These are phyloP conservation scores for Thalassarche chlororhynchos DNA, from an alignment of 2,113 vertebrate genomes.

Conservation along the genomic window DNA sequence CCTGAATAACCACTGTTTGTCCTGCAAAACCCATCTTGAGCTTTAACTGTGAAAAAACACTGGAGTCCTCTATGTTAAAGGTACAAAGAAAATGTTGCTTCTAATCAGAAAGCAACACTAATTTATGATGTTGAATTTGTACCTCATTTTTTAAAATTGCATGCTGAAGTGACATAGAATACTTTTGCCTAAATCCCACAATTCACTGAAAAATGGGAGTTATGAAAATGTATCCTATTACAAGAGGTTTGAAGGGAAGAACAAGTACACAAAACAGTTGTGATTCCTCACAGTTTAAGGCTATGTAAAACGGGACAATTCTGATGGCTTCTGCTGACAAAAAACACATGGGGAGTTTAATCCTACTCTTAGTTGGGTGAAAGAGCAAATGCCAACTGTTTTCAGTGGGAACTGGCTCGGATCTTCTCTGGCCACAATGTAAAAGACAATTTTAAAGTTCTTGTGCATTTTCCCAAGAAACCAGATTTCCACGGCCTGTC, in stretches of 20 bases:
- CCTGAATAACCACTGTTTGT: neutral
- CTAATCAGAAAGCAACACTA: neutral
- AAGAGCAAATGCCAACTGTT: neutral
- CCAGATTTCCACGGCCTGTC: neutral
- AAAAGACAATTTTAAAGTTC: neutral
- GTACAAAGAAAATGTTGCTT: neutral
- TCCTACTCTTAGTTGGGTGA: neutral
- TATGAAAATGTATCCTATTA: neutral
- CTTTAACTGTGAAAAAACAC: neutral
- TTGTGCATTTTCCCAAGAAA: neutral
- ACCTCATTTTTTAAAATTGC: neutral
- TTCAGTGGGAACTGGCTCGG: neutral
- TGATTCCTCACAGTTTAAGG: neutral
- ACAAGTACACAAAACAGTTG: neutral
- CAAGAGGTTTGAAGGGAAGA: neutral
- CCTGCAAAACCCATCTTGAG: neutral
- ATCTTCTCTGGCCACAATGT: neutral
- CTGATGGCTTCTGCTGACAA: neutral
- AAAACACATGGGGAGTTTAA: neutral
- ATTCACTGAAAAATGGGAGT: neutral
- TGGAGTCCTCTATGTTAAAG: neutral
- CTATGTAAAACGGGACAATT: neutral
- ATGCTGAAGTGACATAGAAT: neutral
- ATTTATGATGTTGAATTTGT: neutral
- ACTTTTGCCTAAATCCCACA: neutral